A percentile compares a stretch with the other conserved stretches of the same genome.
phyloP scores from a whole-genome alignment of 2,888 invertebrate genomes.

The Phortica okadai region DNA sequence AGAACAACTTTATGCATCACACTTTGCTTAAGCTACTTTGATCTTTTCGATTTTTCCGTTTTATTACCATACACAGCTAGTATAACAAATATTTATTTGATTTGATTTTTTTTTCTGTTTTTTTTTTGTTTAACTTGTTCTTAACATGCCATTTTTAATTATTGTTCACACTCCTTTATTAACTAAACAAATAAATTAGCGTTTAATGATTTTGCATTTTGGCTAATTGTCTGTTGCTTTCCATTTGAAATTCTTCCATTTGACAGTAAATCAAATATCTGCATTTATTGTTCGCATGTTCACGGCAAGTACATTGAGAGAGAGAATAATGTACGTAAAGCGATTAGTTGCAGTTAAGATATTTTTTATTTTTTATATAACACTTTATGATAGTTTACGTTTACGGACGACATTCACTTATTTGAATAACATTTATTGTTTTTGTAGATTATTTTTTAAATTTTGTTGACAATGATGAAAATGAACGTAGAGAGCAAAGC shows the following conservation, averaged over 20 bases:
- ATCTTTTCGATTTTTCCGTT: not conserved
- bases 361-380: slow-evolving; percentile 31
- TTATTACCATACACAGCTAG: slow-evolving; percentile 17
- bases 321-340: slow-evolving; percentile 51
- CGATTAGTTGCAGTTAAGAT: slow-evolving; percentile 62
- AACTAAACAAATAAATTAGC: not conserved
- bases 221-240: slow-evolving; percentile 80
- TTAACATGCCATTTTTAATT: slow-evolving; percentile 29
- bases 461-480: slow-evolving; percentile 5
- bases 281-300: slow-evolving; percentile 61
- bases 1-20: slow-evolving; percentile 30
- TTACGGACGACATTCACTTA: slow-evolving; percentile 15
- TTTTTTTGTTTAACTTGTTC: not conserved
- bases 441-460: not conserved
- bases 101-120: slow-evolving; percentile 54
- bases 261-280: slow-evolving; percentile 90
- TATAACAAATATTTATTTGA: slow-evolving; percentile 74
- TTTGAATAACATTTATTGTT: not conserved
- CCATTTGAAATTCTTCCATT: slow-evolving; percentile 89
- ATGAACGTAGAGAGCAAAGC: slow-evolving; percentile 15
- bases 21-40: slow-evolving; percentile 30
- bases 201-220: slow-evolving; percentile 66
- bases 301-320: slow-evolving; percentile 43
- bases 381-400: slow-evolving; percentile 5
- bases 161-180: slow-evolving; percentile 36